phyloP scores from a whole-genome alignment of 2,113 vertebrate species.

The Callipepla squamata region DNA sequence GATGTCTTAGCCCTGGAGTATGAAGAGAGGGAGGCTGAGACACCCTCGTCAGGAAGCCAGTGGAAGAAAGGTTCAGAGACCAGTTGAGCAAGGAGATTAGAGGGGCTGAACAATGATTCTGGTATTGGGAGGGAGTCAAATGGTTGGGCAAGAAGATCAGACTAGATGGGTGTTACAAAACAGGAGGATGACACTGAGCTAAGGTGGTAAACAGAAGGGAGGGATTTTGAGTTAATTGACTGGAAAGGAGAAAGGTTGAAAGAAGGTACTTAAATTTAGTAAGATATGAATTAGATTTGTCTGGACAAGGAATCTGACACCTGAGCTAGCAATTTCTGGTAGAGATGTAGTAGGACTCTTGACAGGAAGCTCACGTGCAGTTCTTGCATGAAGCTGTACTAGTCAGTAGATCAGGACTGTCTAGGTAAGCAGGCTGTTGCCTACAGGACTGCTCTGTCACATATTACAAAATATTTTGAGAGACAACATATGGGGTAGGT shows the following conservation, averaged over 20 bases:
- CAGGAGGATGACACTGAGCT: not conserved
- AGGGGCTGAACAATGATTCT: not conserved
- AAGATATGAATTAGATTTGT: not conserved
- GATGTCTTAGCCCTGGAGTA: not conserved
- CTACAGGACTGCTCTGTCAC: not conserved
- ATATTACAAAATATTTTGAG: not conserved
- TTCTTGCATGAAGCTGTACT: not conserved
- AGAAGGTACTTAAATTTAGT: not conserved
- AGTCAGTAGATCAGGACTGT: not conserved
- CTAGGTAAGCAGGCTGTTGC: not conserved
- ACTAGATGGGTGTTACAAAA: not conserved
- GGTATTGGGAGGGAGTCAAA: not conserved
- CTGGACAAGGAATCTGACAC: not conserved
- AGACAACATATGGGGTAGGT: not conserved
- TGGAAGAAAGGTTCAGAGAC: not conserved
- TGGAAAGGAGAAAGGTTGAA: not conserved
- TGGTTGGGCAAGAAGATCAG: not conserved
- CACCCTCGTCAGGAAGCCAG: not conserved
- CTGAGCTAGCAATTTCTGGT: not conserved
- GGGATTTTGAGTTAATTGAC: not conserved
- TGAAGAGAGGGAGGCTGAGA: not conserved
- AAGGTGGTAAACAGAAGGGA: not conserved
- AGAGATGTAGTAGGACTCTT: not conserved
- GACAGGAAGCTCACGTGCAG: not conserved
- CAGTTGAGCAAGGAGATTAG: not conserved